phyloP scores from a whole-genome alignment of 2,797 vertebrate species.

The Schizopygopsis pylzovi region DNA sequence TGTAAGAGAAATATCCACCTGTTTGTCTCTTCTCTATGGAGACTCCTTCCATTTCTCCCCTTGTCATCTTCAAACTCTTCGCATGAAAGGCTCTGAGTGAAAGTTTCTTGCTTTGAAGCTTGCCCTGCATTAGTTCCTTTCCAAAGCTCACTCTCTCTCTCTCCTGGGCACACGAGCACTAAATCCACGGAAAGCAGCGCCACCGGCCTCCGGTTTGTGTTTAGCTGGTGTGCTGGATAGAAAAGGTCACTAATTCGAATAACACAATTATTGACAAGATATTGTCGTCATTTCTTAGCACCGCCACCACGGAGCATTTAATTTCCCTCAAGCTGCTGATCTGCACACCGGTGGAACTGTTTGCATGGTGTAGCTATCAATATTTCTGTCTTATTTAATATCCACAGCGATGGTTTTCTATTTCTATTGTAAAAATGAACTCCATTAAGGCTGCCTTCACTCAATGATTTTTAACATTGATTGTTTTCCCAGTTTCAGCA shows the following conservation, averaged over 20 bases:
- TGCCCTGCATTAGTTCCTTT: slow-evolving; percentile 53
- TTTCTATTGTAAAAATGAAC: slow-evolving; percentile 63
- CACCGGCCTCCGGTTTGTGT: slow-evolving; percentile 57
- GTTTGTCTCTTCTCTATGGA: slow-evolving; percentile 55
- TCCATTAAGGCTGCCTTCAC: slow-evolving; percentile 62
- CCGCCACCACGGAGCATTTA: slow-evolving; percentile 65
- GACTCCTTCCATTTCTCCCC: slow-evolving; percentile 59
- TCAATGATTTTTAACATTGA: slow-evolving; percentile 66
- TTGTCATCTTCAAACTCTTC: slow-evolving; percentile 70
- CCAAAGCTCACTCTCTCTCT: slow-evolving; percentile 53
- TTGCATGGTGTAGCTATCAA: slow-evolving; percentile 67
- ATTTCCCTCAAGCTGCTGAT: slow-evolving; percentile 65
- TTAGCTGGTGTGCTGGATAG: slow-evolving; percentile 43
- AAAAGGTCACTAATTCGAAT: slow-evolving; percentile 72
- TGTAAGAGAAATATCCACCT: slow-evolving; percentile 54
- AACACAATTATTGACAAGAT: slow-evolving; percentile 76
- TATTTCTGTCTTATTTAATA: slow-evolving; percentile 74
- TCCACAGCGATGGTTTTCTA: slow-evolving; percentile 62
- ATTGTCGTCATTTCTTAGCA: slow-evolving; percentile 42
- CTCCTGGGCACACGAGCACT: slow-evolving; percentile 46
- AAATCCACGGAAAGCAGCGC: slow-evolving; percentile 36
- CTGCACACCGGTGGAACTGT: slow-evolving; percentile 68
- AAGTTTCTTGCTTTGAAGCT: slow-evolving; percentile 68
- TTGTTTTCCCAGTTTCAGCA: slow-evolving; percentile 63
- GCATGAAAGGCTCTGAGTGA: slow-evolving; percentile 67